Evolutionary conservation across 2,888 invertebrate genomes (phyloP), one percentile per base, ranked within the genome.

Genomic region (Nesidiocoris tenuis): DNA sequence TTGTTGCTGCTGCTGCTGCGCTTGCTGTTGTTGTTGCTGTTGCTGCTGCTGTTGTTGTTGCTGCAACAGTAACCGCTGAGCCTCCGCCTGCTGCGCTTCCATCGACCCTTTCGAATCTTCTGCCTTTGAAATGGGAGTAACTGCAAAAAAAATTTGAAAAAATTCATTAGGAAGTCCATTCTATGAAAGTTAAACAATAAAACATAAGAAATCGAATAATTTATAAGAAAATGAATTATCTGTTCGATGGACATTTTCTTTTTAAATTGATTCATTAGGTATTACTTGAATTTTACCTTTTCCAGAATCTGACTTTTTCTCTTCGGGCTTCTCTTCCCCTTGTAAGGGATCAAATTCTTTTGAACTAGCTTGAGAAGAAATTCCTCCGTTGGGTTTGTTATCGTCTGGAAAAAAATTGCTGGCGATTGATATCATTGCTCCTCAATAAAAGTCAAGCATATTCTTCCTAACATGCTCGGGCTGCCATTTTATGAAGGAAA

Each of bases 321-420:
- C 76, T 23, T 77, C 77, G 19, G 68, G 24, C 70, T 80, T 81
- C 7, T 81, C 81, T 77, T 83, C 83, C 24, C 85, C 85, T 81
- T 87, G 86, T 54, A 88, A 81, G 2, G 88, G 88, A 82, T 88
- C 88, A 83, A 88, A 88, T 81, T 88, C 88, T 80, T 87, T 87
- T 63, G 87, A 85, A 80, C 84, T 85, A 7, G 77, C 77, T 63
- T 79, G 79, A 39, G 76, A 72, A 56, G 79, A 74, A 19, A 79
- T 76, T 61, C 79, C 77, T 39, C 79, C 79, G 55, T 79, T 79
- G 55, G 76, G 77, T 57, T 79, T 79, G 71, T 77, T 77, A 23
- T 79, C 79, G 72, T 78, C 78, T 78, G 61, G 16, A 75, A 78
- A 17, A 61, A 66, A 65, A 23, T n/a, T n/a, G n/a, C n/a, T n/a